A percentile compares a stretch with the other conserved stretches of the same genome.
Evolutionary conservation across 2,113 vertebrate species (phyloP).

Genomic region (Zapus hudsonius): DNA sequence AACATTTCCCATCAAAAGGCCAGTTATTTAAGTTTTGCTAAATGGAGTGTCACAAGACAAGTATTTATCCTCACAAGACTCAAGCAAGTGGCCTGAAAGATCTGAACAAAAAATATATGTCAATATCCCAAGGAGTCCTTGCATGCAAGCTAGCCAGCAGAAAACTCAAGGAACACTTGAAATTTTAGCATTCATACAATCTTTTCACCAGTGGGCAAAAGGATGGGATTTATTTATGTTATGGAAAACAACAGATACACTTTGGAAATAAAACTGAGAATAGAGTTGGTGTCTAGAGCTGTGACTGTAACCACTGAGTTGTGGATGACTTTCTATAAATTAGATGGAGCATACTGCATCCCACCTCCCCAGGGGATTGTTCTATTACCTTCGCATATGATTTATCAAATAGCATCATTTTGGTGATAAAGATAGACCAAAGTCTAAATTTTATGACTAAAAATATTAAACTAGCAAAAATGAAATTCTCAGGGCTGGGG

Average conservation of each 20-base stretch:
- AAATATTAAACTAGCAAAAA: slow-evolving; percentile 2
- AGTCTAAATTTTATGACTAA: slow-evolving; percentile 28
- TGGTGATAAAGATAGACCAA: neutral
- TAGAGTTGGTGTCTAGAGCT: neutral
- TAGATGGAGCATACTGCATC: slow-evolving; percentile 72
- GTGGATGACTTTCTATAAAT: slow-evolving; percentile 63
- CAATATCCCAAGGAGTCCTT: slow-evolving; percentile 64
- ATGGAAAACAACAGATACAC: slow-evolving; percentile 69
- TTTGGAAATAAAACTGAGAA: slow-evolving; percentile 46
- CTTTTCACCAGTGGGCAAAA: slow-evolving; percentile 69
- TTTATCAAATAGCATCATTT: slow-evolving; percentile 10
- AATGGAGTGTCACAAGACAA: slow-evolving; percentile 63
- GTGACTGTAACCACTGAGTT: slow-evolving; percentile 63
- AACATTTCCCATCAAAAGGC: slow-evolving; percentile 42
- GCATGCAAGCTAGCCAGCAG: slow-evolving; percentile 47
- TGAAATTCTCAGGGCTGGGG: neutral
- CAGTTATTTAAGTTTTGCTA: slow-evolving; percentile 66
- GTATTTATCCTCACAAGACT: slow-evolving; percentile 62
- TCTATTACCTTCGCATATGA: slow-evolving; percentile 59
- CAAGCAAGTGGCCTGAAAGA: slow-evolving; percentile 28
- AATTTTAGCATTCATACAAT: slow-evolving; percentile 77
- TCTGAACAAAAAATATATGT: slow-evolving; percentile 48
- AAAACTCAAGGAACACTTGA: slow-evolving; percentile 65
- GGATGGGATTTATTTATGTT: slow-evolving; percentile 49
- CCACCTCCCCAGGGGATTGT: slow-evolving; percentile 56